These are phyloP conservation scores for Molossus molossus DNA, from an alignment of 2,797 vertebrate species.

Conservation along the genomic window DNA sequence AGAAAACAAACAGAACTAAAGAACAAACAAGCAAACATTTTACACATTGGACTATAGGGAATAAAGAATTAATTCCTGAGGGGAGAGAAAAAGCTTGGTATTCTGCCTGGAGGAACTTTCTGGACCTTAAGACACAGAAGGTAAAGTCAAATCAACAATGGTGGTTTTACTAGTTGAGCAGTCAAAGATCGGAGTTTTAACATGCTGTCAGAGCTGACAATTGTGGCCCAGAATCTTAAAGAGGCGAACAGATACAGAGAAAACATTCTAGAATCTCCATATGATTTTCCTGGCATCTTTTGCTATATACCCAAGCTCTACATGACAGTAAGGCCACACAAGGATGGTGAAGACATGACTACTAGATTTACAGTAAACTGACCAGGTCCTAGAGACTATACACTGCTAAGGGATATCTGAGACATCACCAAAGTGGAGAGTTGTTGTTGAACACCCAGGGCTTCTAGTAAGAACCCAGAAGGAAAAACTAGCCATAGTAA, in stretches of 20 bases:
- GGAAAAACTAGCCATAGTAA: background rate
- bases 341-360: background rate
- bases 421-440: background rate
- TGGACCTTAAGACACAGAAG: background rate
- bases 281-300: background rate
- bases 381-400: background rate
- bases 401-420: background rate
- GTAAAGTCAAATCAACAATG: background rate
- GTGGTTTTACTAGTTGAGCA: background rate
- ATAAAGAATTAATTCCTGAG: background rate
- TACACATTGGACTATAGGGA: background rate
- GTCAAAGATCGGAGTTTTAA: background rate
- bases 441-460: background rate
- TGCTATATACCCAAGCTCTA: background rate
- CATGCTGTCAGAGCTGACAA: background rate
- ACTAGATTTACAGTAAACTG: background rate
- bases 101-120: background rate
- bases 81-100: background rate
- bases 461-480: background rate
- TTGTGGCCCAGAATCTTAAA: background rate
- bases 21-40: background rate
- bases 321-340: background rate
- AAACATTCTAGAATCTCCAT: background rate
- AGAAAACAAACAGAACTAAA: constrained; percentile 42
- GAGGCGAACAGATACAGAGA: background rate